phyloP scores from a whole-genome alignment of 2,113 vertebrate species.

The Chrysemys picta region DNA sequence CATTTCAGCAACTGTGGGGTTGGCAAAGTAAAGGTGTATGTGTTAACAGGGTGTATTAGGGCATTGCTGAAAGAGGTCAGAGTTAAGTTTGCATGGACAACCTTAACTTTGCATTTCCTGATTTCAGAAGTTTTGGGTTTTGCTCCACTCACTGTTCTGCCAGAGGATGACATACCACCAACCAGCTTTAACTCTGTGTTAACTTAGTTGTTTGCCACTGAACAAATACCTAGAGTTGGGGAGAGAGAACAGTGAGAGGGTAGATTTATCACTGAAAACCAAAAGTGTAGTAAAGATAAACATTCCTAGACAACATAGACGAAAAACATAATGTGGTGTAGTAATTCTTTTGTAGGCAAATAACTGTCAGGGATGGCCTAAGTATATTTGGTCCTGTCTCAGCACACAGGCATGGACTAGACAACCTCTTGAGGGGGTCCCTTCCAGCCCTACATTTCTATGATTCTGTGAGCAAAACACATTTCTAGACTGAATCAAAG shows the following conservation, averaged over 20 bases:
- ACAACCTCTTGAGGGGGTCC: neutral
- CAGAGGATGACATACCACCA: neutral
- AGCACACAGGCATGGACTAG: neutral
- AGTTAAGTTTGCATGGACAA: neutral
- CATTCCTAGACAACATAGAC: rapidly evolving
- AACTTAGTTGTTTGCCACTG: neutral
- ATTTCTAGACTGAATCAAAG: rapidly evolving
- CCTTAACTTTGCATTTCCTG: neutral
- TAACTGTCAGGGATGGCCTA: neutral
- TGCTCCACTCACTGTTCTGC: neutral
- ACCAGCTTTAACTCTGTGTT: neutral
- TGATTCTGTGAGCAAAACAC: neutral
- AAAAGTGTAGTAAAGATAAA: rapidly evolving
- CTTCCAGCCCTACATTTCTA: neutral
- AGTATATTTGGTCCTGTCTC: neutral
- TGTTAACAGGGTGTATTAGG: neutral
- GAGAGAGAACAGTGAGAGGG: neutral
- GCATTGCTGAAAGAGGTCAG: neutral
- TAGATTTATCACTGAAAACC: neutral
- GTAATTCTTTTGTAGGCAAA: neutral
- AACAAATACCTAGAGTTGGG: neutral
- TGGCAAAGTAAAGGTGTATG: neutral
- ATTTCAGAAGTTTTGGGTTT: neutral
- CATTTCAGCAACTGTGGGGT: neutral
- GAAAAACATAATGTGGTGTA: neutral